These are phyloP conservation scores for Drosophila murphyi DNA, from an alignment of 1,140 invertebrate genomes.

Conservation along the genomic window DNA sequence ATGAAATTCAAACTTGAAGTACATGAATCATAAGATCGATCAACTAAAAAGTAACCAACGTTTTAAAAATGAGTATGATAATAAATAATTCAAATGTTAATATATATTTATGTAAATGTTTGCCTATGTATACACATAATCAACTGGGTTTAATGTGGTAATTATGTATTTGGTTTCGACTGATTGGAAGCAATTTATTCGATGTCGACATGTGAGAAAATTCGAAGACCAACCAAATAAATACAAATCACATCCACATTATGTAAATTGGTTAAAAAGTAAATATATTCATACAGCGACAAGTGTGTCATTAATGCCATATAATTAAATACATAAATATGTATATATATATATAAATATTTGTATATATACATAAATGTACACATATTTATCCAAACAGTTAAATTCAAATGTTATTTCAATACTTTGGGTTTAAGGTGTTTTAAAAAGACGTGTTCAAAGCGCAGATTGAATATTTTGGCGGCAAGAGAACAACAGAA, in stretches of 20 bases:
- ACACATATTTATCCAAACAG: not conserved
- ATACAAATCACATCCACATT: slow-evolving; percentile 26
- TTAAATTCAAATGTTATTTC: not conserved
- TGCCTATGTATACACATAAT: slow-evolving; percentile 3
- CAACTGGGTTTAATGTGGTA: slow-evolving; percentile 40
- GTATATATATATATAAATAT: slow-evolving; percentile 60
- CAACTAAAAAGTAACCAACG: slow-evolving; percentile 32
- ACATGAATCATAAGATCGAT: too few species aligned
- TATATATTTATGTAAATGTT: too few species aligned
- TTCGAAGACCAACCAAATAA: slow-evolving; percentile 41
- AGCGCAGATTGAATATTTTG: too few species aligned
- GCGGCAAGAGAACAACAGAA: too few species aligned
- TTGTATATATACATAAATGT: slow-evolving; percentile 43
- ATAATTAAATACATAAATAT: slow-evolving; percentile 64
- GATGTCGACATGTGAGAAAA: slow-evolving; percentile 28
- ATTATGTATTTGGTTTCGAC: slow-evolving; percentile 46
- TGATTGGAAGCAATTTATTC: slow-evolving; percentile 62
- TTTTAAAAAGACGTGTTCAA: not conserved
- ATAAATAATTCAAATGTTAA: too few species aligned
- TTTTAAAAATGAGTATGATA: slow-evolving; percentile 32
- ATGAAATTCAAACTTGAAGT: slow-evolving; percentile 19
- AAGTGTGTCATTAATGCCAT: slow-evolving; percentile 68
- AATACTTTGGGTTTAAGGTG: not conserved
- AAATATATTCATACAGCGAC: slow-evolving; percentile 48
- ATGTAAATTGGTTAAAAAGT: slow-evolving; percentile 42